Evolutionary conservation across 2,113 vertebrate species (phyloP).

Genomic region (Pachyramphus minor): DNA sequence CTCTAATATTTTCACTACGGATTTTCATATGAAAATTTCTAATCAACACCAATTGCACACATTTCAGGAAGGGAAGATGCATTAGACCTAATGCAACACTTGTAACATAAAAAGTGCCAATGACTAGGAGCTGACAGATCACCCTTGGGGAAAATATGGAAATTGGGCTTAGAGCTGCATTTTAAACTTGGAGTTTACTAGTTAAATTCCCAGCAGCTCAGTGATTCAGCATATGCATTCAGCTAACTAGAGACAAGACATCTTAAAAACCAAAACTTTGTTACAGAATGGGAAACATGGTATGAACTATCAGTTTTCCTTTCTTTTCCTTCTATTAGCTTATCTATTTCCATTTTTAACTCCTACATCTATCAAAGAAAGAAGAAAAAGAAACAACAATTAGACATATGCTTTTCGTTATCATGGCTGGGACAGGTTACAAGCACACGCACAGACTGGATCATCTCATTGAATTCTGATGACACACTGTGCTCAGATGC

Average conservation of each 20-base stretch:
- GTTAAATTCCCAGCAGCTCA: conserved; percentile 45
- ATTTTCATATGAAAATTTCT: background rate
- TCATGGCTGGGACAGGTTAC: background rate
- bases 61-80: background rate
- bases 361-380: background rate
- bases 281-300: background rate
- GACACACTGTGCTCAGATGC: background rate
- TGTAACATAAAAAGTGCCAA: background rate
- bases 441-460: background rate
- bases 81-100: background rate
- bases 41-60: background rate
- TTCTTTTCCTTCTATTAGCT: background rate
- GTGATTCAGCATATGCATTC: background rate
- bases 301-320: background rate
- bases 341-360: background rate
- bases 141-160: conserved; percentile 29
- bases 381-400: background rate
- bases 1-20: background rate
- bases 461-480: background rate
- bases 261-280: conserved; percentile 20
- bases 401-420: background rate
- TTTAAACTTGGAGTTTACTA: conserved; percentile 34
- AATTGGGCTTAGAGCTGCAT: background rate
- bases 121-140: conserved; percentile 14
- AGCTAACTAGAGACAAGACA: background rate